Base-by-base conservation (phyloP, 2,113 vertebrate species). In the Esox niger region DNA sequence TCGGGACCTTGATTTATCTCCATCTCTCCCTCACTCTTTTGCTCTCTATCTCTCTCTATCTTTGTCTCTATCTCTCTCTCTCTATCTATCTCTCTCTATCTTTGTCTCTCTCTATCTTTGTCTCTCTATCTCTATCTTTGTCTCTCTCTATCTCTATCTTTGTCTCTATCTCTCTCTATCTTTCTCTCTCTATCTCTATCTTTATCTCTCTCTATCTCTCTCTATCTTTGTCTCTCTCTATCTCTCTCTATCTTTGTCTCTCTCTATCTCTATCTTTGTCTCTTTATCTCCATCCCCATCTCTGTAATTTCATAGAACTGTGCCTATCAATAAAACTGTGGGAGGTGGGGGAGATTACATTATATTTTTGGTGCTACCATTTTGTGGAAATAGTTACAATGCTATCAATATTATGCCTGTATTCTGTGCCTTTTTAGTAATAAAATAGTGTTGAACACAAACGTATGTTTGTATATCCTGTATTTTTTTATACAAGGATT, bases 321-420 rank as follows among this genome's bases (percentile, higher is more conserved):
- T 91, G 88, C 89, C 89, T 90, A 78, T 83, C 62, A 49, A 69
- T 52, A 79, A 56, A 70, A 59, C 75, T 79, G 62, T 66, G 56
- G 82, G 71, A 71, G 66, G 74, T 82, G 70, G 84, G 80, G 84
- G 80, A 78, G 66, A 85, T 74, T 33, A 68, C 47, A 35, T 58
- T 82, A 81, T 86, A 80, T 87, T 88, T 87, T 88, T 94, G 93
- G 94, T 94, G 93, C 94, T 95, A 88, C 91, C 70, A 77, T 89
- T 88, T n/a, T 84, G 77, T 86, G 77, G 65, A 90, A 84, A 84
- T 81, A 82, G 82, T 85, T 83, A 86, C 79, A 81, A 87, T 68
- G 81, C 66, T 82, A 62, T 88, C 69, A 79, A 78, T 89, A 74
- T 70, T 68, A 77, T 82, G 62, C 74, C 87, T 89, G 74, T 78